phyloP scores from a whole-genome alignment of 2,797 vertebrate species.

The Lepilemur ruficaudatus region DNA sequence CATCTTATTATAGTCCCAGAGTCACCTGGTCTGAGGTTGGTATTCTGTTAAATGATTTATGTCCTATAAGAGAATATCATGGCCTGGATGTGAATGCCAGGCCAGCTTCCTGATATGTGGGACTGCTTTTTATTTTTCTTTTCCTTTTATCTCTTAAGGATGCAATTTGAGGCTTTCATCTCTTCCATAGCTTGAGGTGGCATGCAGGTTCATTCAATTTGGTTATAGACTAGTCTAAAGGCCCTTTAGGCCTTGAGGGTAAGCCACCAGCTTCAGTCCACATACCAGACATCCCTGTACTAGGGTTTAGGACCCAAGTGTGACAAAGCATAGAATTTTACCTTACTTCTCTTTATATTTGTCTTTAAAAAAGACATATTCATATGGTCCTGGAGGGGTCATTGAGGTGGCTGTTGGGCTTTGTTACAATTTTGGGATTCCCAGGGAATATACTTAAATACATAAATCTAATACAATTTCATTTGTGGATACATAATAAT shows the following conservation, averaged over 20 bases:
- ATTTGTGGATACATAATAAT: neutral
- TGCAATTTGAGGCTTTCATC: neutral
- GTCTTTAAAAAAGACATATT: neutral
- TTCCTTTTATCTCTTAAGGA: neutral
- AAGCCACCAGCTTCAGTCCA: neutral
- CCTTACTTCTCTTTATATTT: neutral
- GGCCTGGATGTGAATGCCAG: neutral
- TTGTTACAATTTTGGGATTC: constrained; percentile 30
- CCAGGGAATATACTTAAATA: constrained; percentile 4
- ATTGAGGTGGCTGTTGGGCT: neutral
- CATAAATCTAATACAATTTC: neutral
- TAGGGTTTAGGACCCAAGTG: neutral
- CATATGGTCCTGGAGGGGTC: neutral
- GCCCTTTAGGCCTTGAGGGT: neutral
- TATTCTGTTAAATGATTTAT: constrained; percentile 17
- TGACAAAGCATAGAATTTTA: constrained; percentile 16
- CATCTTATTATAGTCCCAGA: neutral
- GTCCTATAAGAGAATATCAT: neutral
- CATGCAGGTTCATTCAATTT: neutral
- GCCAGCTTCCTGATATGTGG: neutral
- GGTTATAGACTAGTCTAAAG: neutral
- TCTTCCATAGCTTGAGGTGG: neutral
- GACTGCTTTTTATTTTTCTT: constrained; percentile 10
- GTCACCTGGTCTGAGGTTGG: neutral
- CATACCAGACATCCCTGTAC: neutral